A percentile compares a stretch with the other conserved stretches of the same genome.
These are phyloP conservation scores for Lethrus apterus DNA, from an alignment of 1,140 invertebrate genomes.

Conservation along the genomic window DNA sequence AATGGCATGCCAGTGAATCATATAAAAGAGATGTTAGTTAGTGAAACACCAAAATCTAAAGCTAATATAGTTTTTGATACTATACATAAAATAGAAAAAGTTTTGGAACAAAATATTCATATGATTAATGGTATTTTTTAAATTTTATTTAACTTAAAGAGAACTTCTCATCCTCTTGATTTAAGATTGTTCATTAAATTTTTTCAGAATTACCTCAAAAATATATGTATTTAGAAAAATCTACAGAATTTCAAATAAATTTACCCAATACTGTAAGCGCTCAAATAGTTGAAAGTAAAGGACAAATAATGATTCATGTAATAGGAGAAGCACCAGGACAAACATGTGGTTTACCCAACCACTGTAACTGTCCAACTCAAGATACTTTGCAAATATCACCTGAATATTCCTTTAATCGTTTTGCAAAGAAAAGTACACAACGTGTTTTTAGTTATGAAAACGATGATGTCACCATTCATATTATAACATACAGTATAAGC, in stretches of 20 bases:
- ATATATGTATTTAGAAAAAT: conserved; percentile 34
- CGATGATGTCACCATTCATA: conserved; percentile 24
- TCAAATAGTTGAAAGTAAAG: conserved; percentile 21
- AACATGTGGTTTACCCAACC: conserved; percentile 28
- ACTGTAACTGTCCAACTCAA: conserved; percentile 30
- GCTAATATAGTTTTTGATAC: conserved; percentile 18
- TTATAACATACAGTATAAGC: conserved; percentile 32
- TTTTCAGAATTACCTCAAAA: conserved; percentile 29
- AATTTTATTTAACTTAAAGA: not conserved
- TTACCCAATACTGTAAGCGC: conserved; percentile 24
- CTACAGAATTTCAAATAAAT: conserved; percentile 25
- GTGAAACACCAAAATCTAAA: conserved; percentile 9
- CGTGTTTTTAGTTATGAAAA: conserved; percentile 31
- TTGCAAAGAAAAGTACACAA: conserved; percentile 27
- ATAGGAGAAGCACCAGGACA: conserved; percentile 24
- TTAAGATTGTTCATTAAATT: conserved; percentile 4
- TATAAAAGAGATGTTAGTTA: conserved; percentile 16
- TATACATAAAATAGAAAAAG: conserved; percentile 17
- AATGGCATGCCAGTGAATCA: conserved; percentile 21
- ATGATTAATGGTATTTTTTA: conserved; percentile 13
- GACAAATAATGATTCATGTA: conserved; percentile 28
- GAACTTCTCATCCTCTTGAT: conserved; percentile 3
- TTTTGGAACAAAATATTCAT: conserved; percentile 16
- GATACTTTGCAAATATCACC: conserved; percentile 30
- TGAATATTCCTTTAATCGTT: conserved; percentile 20